Conservation (phyloP, 2,797 vertebrate genomes). For the Eutrigla gurnardus region DNA sequence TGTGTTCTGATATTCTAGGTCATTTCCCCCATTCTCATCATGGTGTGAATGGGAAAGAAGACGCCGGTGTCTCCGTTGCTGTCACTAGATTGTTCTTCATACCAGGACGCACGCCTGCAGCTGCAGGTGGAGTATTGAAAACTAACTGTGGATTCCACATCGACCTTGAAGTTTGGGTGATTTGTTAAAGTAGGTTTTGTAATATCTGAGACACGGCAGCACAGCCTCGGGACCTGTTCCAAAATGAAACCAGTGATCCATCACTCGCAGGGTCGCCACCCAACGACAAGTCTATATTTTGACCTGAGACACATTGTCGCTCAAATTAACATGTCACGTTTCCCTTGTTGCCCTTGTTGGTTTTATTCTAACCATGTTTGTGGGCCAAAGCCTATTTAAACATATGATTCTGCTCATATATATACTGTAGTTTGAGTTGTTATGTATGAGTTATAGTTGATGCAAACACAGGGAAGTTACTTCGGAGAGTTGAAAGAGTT, state of each 20-base stretch:
- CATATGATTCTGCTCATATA: not conserved
- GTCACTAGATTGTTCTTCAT: constrained; percentile 83
- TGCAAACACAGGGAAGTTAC: constrained; percentile 22
- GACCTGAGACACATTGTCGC: constrained; percentile 5
- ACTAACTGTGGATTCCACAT: not conserved
- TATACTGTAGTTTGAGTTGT: not conserved
- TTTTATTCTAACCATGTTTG: not conserved
- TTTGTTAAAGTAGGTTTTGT: not conserved
- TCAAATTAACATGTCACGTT: not conserved
- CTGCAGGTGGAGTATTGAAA: constrained; percentile 75
- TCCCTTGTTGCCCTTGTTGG: not conserved
- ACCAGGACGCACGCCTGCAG: constrained; percentile 69
- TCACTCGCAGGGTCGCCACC: too few relatives aligned
- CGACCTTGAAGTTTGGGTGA: not conserved
- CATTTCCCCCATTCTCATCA: constrained; percentile 2
- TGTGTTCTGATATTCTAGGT: constrained; percentile 25
- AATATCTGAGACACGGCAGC: not conserved
- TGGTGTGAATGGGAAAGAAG: constrained; percentile 46
- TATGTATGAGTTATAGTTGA: constrained; percentile 4
- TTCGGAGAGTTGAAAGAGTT: constrained; percentile 16
- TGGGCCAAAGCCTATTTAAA: too few relatives aligned
- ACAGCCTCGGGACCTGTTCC: not conserved
- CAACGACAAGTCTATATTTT: constrained; percentile 16
- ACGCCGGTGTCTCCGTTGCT: constrained; percentile 61
- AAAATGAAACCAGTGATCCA: not conserved